Evolutionary conservation across 1,140 invertebrate genomes (phyloP), one percentile per base, ranked within the genome.

Genomic region (Oryctes rhinoceros): DNA sequence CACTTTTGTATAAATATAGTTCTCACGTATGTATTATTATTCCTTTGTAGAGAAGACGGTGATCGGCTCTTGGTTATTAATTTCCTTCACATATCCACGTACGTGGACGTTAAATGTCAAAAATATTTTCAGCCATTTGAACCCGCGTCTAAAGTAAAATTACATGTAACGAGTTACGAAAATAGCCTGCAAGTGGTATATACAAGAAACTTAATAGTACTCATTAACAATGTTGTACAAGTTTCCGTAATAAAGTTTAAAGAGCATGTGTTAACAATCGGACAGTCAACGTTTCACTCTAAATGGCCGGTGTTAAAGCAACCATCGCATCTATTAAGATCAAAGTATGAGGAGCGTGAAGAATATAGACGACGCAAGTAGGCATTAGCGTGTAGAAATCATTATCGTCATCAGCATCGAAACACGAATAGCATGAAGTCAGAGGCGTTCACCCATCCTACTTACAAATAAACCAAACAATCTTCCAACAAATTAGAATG

Each of bases 251-350:
- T 71, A 24, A 24, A 30, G 65, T 35, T 71, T 37, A 35, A 35
- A 5, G 65, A 71, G 15, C 65, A 71, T 24, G 39, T 49, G 75
- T 47, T 76, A 76, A 76, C 47, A 76, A 76, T 76, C 47, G 6
- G 3, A 44, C 47, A 76, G 65, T 35, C 9, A 24, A 71, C 65
- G 20, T 71, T 71, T 37, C 20, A 37, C 47, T 76, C 39, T n/a
- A 76, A 76, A 49, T 76, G 39, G 44, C 37, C 20, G 35, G n/a
- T 24, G n/a, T 20, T 76, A 47, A 39, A 76, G 35, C 39, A 48
- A 76, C 18, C 75, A n/a, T 76, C 11, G 39, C 37, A 76, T 76
- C 75, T 20, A 76, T 76, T 76, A 76, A 76, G 39, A 76, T 76
- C 75, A 76, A 76, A 76, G 75, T 48, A 9, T 9, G 65, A 71